A percentile compares a stretch with the other conserved stretches of the same genome.
phyloP scores from a whole-genome alignment of 2,888 invertebrate species.

The Melanophora roralis region DNA sequence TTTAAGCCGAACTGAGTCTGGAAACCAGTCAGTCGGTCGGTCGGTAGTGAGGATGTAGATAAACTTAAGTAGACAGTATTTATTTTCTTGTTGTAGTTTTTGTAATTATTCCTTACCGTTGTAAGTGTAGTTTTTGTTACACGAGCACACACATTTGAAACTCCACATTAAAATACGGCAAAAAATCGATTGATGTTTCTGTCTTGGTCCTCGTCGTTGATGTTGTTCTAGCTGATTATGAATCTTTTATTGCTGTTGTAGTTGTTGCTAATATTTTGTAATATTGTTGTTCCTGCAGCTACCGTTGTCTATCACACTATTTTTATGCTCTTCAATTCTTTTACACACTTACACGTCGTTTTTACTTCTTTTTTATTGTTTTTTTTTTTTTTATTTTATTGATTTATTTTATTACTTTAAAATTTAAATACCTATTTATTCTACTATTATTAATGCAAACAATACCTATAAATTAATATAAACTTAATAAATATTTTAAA shows the following conservation, averaged over 20 bases:
- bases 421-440: not conserved
- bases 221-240: conserved; percentile 10
- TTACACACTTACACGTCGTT: conserved; percentile 8
- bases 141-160: conserved; percentile 26
- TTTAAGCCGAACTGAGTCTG: not conserved
- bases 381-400: conserved; percentile 51
- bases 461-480: not conserved
- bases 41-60: conserved; percentile 45
- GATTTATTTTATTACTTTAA: conserved; percentile 36
- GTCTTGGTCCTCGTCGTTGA: conserved; percentile 47
- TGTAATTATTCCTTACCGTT: conserved; percentile 19
- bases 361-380: conserved; percentile 26
- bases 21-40: conserved; percentile 4
- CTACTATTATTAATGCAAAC: conserved; percentile 19
- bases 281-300: conserved; percentile 22
- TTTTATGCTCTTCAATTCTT: conserved; percentile 15
- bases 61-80: conserved; percentile 41
- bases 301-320: conserved; percentile 13
- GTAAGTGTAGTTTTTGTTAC: conserved; percentile 29
- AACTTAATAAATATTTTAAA: conserved; percentile 7
- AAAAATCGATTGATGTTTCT: conserved; percentile 59
- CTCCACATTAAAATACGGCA: conserved; percentile 55
- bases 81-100: conserved; percentile 30
- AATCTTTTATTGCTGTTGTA: conserved; percentile 8
- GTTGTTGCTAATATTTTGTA: conserved; percentile 45